phyloP scores from a whole-genome alignment of 2,113 vertebrate species.

The Elachura formosa region DNA sequence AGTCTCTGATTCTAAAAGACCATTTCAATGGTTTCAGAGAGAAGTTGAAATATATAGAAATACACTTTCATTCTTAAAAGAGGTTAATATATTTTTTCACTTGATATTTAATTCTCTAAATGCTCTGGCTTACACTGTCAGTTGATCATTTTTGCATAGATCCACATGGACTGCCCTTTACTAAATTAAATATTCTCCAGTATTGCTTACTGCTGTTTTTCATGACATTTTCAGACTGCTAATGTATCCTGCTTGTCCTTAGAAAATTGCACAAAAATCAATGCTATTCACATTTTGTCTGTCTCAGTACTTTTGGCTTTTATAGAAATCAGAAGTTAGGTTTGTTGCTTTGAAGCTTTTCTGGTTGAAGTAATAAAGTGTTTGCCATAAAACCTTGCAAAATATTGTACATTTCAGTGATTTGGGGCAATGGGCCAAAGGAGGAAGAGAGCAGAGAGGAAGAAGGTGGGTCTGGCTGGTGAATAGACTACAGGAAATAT shows the following conservation, averaged over 20 bases:
- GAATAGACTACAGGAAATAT: background rate
- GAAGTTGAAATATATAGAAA: background rate
- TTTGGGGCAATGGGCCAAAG: background rate
- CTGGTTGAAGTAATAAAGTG: background rate
- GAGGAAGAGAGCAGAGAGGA: background rate
- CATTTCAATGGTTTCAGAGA: background rate
- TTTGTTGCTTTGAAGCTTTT: background rate
- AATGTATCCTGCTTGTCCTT: background rate
- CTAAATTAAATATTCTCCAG: conserved; percentile 4
- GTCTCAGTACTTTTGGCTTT: background rate
- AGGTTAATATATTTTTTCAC: background rate
- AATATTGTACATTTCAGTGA: background rate
- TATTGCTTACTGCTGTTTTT: background rate
- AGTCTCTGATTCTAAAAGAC: background rate
- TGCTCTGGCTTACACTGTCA: background rate
- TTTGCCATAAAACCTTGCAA: background rate
- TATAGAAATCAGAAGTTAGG: background rate
- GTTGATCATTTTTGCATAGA: background rate
- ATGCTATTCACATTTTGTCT: background rate
- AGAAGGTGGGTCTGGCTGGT: background rate
- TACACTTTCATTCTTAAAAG: background rate
- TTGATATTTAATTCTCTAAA: background rate
- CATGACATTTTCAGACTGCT: background rate
- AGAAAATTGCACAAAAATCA: background rate
- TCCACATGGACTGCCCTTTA: background rate